Percentiles rank a stretch among this genome's conserved stretches.
phyloP scores from a whole-genome alignment of 1,140 invertebrate genomes.

The Drosophila oshimai region DNA sequence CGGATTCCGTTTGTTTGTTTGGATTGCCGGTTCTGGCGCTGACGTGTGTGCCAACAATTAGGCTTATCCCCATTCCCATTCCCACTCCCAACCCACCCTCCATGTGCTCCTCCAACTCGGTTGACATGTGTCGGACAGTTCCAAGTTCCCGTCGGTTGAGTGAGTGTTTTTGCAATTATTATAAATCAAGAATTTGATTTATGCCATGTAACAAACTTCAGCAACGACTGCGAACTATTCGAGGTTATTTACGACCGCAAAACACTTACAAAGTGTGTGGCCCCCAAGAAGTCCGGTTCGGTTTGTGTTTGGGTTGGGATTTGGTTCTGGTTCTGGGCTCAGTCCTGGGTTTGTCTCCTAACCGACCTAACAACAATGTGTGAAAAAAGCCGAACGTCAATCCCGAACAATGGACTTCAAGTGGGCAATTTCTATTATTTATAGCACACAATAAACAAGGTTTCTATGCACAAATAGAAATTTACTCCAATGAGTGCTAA shows the following conservation, averaged over 20 bases:
- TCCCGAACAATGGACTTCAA: slow-evolving; percentile 22
- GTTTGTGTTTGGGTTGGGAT: not conserved
- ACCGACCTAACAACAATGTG: slow-evolving; percentile 47
- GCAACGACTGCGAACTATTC: slow-evolving; percentile 53
- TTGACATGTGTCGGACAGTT: slow-evolving; percentile 66
- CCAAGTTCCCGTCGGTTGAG: slow-evolving; percentile 26
- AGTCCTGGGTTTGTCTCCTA: not conserved
- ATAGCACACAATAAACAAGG: slow-evolving; percentile 32
- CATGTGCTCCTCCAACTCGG: slow-evolving; percentile 10
- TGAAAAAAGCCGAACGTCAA: slow-evolving; percentile 13
- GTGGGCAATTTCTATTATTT: slow-evolving; percentile 42
- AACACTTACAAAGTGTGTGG: slow-evolving; percentile 67
- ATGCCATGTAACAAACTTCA: slow-evolving; percentile 76
- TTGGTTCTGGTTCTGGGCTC: not conserved
- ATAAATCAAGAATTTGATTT: slow-evolving; percentile 79
- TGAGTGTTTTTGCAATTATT: slow-evolving; percentile 77
- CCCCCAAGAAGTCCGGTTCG: slow-evolving; percentile 24
- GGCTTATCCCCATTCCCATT: not conserved
- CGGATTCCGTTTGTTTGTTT: not conserved
- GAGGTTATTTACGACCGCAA: slow-evolving; percentile 67
- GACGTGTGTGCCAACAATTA: slow-evolving; percentile 61
- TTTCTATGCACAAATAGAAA: slow-evolving; percentile 19
- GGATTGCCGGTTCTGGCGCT: slow-evolving; percentile 35
- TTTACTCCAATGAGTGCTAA: not conserved
- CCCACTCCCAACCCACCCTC: not conserved